A percentile compares a stretch with the other conserved stretches of the same genome.
Conservation (phyloP, 2,888 invertebrate species). For the Acanthopleura granulata region DNA sequence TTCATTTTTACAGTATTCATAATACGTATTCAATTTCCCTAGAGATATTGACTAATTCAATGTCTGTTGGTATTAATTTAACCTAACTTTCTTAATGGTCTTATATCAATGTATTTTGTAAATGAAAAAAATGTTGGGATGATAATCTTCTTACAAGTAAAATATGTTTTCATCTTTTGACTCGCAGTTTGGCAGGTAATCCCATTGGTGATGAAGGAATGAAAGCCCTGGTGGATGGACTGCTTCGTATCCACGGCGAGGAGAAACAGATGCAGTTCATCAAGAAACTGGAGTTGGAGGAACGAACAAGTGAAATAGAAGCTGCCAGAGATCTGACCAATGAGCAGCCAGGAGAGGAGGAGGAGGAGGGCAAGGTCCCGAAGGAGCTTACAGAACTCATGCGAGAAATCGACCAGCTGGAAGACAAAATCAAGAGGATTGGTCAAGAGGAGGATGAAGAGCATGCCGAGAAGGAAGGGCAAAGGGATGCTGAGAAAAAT, state of each 20-base stretch:
- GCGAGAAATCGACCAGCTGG: constrained; percentile 16
- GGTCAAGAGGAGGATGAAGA: background rate
- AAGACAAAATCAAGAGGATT: background rate
- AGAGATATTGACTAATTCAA: too few relatives aligned
- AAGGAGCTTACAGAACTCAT: constrained; percentile 4
- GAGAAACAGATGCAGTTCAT: constrained; percentile 12
- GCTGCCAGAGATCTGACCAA: background rate
- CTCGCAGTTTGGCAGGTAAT: constrained; percentile 32
- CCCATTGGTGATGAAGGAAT: constrained; percentile 54
- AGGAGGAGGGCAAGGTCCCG: constrained; percentile 19
- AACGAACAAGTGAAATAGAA: background rate
- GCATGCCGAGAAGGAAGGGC: background rate
- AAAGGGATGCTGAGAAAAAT: background rate
- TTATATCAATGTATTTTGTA: too few relatives aligned
- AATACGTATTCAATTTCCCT: too few relatives aligned
- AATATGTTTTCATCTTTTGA: too few relatives aligned
- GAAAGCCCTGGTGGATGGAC: constrained; percentile 41
- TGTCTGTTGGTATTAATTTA: too few relatives aligned
- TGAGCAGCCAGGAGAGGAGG: constrained; percentile 19
- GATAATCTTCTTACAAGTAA: too few relatives aligned
- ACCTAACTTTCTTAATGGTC: too few relatives aligned
- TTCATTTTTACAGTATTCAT: too few relatives aligned
- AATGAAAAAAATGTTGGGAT: too few relatives aligned
- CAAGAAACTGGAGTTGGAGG: background rate
- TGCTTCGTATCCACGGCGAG: constrained; percentile 27